Percentiles rank a stretch among this genome's conserved stretches.
Evolutionary conservation across 1,140 invertebrate species (phyloP).

Genomic region (Drosophila ercepeae): DNA sequence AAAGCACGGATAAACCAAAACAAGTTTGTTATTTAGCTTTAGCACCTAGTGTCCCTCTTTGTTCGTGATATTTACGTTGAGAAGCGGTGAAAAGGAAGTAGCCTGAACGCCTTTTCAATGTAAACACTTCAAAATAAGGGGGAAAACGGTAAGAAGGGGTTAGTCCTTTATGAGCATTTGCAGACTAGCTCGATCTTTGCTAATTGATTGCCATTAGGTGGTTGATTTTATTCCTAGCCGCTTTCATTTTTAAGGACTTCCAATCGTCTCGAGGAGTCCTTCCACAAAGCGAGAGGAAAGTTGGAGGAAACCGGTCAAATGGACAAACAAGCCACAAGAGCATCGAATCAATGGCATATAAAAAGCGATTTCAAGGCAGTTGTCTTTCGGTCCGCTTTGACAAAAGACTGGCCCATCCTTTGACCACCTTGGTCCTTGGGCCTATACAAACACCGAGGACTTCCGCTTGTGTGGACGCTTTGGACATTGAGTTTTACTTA

Average conservation of each 20-base stretch:
- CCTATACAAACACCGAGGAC: constrained; percentile 79
- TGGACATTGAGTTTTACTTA: constrained; percentile 40
- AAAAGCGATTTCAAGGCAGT: constrained; percentile 64
- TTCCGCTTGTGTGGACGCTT: constrained; percentile 59
- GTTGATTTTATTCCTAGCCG: constrained; percentile 43
- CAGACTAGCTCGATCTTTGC: constrained; percentile 54
- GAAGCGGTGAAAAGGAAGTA: constrained; percentile 33
- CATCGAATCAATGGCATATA: constrained; percentile 53
- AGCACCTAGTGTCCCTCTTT: constrained; percentile 51
- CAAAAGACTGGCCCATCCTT: constrained; percentile 54
- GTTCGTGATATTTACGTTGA: constrained; percentile 49
- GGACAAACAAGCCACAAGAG: constrained; percentile 64
- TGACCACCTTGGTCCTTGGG: constrained; percentile 26
- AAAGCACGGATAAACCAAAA: constrained; percentile 54
- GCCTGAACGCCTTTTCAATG: constrained; percentile 53
- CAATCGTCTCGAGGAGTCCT: constrained; percentile 17
- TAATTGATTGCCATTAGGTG: constrained; percentile 77
- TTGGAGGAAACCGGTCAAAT: constrained; percentile 38
- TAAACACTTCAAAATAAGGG: constrained; percentile 34
- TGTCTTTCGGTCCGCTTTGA: constrained; percentile 52
- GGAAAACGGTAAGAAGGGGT: background rate
- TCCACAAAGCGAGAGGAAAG: constrained; percentile 24
- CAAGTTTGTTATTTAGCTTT: constrained; percentile 80
- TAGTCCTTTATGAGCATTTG: constrained; percentile 36
- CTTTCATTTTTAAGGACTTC: constrained; percentile 2